Evolutionary conservation across 2,113 vertebrate species (phyloP), one percentile per base, ranked within the genome.

Genomic region (Promerops cafer): DNA sequence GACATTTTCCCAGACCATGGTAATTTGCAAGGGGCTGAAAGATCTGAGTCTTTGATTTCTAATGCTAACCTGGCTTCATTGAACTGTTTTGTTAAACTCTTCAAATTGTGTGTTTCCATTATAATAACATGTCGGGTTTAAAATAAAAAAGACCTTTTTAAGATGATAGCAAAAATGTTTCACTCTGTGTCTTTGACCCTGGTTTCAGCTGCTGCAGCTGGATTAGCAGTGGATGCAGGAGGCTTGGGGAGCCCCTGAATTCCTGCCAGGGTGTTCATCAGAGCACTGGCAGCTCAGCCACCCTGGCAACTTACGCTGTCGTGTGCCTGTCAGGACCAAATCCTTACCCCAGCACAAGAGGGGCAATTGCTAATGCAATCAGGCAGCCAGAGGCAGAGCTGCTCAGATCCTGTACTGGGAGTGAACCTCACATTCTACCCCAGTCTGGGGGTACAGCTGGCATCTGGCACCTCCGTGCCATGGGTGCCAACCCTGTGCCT

Each of bases 391-490:
- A 63, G 64, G 16, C 47, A 86, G 42, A 88, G 37, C 70, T 78
- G 27, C 70, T 65, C 2, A 0, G 18, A 40, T 40, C 60, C 35
- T 49, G 22, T 17, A 5, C 42, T 23, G 26, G 17, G 47, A 54
- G 18, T 7, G 28, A 87, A 35, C 13, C 26, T 45, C 7, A 7
- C 19, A 11, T 16, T 72, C 30, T 64, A 3, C 13, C 21, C 53
- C 7, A 8, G 42, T 87, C 50, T 22, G 8, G 3, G 33, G 18
- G 1, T 85, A 50, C 52, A 76, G 1, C 3, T 2, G 3, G n/a
- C 14, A 13, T 21, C n/a, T 81, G 59, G 21, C 56, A 39, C 27
- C 2, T 0, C 59, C 2, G 2, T 44, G 63, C 45, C 4, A 0
- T 35, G 27, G 7, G 3, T 87, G 45, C 50, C 7, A 2, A 3